phyloP scores from a whole-genome alignment of 1,140 invertebrate genomes.

The Bombus confusus region DNA sequence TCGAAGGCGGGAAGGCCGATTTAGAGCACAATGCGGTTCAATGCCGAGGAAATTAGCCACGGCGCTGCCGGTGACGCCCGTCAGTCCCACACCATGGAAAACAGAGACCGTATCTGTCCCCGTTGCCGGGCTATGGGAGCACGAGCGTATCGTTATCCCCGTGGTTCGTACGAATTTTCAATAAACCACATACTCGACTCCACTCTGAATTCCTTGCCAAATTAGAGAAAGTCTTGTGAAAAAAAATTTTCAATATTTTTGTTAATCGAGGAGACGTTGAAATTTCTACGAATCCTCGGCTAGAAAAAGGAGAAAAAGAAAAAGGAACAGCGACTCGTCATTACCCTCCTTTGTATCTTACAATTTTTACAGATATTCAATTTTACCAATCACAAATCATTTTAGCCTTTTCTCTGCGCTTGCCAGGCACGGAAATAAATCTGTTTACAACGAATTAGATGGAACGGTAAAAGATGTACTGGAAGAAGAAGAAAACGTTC shows the following conservation, averaged over 20 bases:
- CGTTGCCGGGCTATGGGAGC: not conserved
- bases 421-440: not conserved
- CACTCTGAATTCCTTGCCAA: too few species aligned
- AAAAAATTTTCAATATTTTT: too few species aligned
- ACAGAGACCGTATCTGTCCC: conserved; percentile 45
- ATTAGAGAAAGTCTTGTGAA: too few species aligned
- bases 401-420: too few species aligned
- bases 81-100: conserved; percentile 71
- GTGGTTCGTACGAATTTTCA: not conserved
- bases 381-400: too few species aligned
- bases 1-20: conserved; percentile 70
- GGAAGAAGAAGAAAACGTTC: not conserved
- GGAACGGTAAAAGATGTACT: too few species aligned
- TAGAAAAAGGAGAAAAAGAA: too few species aligned
- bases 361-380: too few species aligned
- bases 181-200: not conserved
- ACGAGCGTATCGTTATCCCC: not conserved
- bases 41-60: conserved; percentile 78
- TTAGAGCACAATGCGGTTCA: conserved; percentile 78
- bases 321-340: too few species aligned
- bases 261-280: too few species aligned
- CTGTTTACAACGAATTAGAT: not conserved
- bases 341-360: too few species aligned
- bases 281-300: too few species aligned
- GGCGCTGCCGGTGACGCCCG: conserved; percentile 76